A percentile compares a stretch with the other conserved stretches of the same genome.
phyloP scores from a whole-genome alignment of 1,140 invertebrate genomes.

The Akabosia matsudoensis region DNA sequence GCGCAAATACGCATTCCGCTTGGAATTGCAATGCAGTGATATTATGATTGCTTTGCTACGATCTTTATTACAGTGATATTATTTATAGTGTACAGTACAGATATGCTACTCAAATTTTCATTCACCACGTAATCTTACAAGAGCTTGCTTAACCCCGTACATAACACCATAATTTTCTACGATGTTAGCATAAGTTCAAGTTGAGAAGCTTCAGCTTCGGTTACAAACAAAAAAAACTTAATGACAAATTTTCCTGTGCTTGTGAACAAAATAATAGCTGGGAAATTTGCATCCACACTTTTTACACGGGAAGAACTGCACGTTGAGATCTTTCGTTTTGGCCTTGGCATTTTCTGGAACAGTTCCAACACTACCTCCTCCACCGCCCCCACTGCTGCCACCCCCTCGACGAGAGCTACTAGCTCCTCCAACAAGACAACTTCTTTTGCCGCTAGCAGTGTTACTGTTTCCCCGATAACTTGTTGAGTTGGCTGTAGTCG shows the following conservation, averaged over 20 bases:
- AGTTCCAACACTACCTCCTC: conserved; percentile 47
- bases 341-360: conserved; percentile 51
- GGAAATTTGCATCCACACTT: conserved; percentile 87
- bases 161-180: too few species aligned
- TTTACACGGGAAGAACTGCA: conserved; percentile 88
- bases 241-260: conserved; percentile 80
- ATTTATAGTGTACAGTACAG: too few species aligned
- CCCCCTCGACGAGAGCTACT: conserved; percentile 47
- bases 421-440: conserved; percentile 32
- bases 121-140: too few species aligned
- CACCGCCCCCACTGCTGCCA: conserved; percentile 29
- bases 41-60: too few species aligned
- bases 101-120: too few species aligned
- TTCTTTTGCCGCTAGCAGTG: conserved; percentile 15
- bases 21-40: too few species aligned
- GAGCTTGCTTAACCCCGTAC: too few species aligned
- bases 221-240: too few species aligned
- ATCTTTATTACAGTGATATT: too few species aligned
- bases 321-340: conserved; percentile 67
- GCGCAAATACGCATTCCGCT: too few species aligned
- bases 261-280: conserved; percentile 89
- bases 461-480: not conserved
- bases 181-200: too few species aligned
- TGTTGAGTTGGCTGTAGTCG: conserved; percentile 29
- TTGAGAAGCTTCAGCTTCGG: too few species aligned